Base-by-base conservation (phyloP, 2,888 invertebrate genomes). In the Drosophila fulvimacula region DNA sequence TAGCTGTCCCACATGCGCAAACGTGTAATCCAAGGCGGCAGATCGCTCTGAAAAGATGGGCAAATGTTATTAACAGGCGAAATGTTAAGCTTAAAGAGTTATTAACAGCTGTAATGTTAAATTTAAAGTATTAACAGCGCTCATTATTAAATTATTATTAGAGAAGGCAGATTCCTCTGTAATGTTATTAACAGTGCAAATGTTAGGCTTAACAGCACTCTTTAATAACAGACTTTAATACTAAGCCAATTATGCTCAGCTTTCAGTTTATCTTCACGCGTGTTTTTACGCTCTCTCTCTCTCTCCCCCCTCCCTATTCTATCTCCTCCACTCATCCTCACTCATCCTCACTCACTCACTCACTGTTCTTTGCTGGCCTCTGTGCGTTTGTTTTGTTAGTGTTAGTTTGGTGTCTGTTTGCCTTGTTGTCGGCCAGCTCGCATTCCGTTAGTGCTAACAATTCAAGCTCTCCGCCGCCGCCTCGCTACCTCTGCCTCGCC, bases 1-100 rank as follows among this genome's bases (percentile, higher is more conserved):
- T 94, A 94, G 58, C 95, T 96, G 91, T 96, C 96, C 95, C 96
- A 96, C 85, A 96, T 95, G 73, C 95, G 94, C 71, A 96, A 92
- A 81, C 95, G 94, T 34, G 96, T 96, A 38, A 95, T 95, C 92
- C 96, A 96, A 32, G 93, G 93, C 48, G 93, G 93, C 63, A 93
- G 82, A 82, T 93, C 93, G 73, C 91, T 90, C 93, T 93, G 82
- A 39, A 49, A 49, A 49, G 15, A 7, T 36, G 30, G 36, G 41
- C 41, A 21, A n/a, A 38, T 41, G 27, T 42, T 68, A 68, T 51
- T 61, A 63, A 48, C 49, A n/a, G 5, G 6, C 1, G n/a, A 30
- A 46, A 46, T 46, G 27, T 46, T 46, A 27, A 27, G 11, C n/a
- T 1, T 30, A 44, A 21, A n/a, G 34, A 41, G 27, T 42, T 68